Conservation (phyloP, 2,888 invertebrate species). For the Tinea semifulvella region DNA sequence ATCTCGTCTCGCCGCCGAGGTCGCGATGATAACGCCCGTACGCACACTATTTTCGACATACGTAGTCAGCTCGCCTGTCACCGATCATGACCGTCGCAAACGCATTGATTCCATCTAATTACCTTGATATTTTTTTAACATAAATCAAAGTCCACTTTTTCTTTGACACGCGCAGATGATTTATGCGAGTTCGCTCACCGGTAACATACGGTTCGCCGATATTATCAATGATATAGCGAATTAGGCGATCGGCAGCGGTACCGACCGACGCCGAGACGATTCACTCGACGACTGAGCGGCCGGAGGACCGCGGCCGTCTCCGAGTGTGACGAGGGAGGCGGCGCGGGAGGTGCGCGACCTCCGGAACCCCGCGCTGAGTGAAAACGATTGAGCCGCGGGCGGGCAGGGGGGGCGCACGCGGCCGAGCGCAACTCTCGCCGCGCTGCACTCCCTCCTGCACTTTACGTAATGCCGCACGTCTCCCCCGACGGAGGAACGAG, state of each 20-base stretch:
- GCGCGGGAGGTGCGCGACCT: conserved; percentile 56
- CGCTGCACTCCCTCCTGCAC: conserved; percentile 47
- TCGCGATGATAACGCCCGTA: conserved; percentile 52
- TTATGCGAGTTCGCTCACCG: conserved; percentile 1
- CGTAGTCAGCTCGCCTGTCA: conserved; percentile 33
- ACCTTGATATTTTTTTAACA: conserved; percentile 27
- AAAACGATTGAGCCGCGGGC: conserved; percentile 9
- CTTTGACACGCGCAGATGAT: neutral
- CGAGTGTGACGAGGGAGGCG: conserved; percentile 24
- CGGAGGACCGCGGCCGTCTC: conserved; percentile 54
- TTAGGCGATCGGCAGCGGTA: conserved; percentile 16
- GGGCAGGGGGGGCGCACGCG: conserved; percentile 44
- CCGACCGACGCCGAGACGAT: conserved; percentile 53
- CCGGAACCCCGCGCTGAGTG: conserved; percentile 37
- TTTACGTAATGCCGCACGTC: conserved; percentile 57
- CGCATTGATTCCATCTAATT: conserved; percentile 30
- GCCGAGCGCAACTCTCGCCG: conserved; percentile 52
- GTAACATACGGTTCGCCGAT: conserved; percentile 1
- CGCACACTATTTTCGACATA: conserved; percentile 51
- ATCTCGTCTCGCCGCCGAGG: conserved; percentile 60
- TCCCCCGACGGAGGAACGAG: conserved; percentile 41
- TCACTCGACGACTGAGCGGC: conserved; percentile 58
- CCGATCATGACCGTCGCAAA: conserved; percentile 49
- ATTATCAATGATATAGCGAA: conserved; percentile 15
- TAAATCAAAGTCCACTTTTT: neutral